These are phyloP conservation scores for Tethea ocularis DNA, from an alignment of 2,888 invertebrate species.

Conservation along the genomic window DNA sequence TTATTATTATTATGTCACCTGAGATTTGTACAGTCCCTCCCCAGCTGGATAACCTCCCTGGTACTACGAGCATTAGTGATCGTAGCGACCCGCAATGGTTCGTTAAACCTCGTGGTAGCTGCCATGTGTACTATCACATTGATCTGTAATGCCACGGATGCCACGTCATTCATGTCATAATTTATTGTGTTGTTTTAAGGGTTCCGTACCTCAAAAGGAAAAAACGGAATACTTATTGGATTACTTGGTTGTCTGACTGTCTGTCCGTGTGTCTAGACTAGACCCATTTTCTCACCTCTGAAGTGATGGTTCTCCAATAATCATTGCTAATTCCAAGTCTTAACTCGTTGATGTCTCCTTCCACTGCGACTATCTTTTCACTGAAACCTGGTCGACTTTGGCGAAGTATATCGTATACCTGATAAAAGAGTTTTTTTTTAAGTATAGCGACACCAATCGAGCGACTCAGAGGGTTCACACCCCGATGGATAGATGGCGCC, in stretches of 20 bases:
- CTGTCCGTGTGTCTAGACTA: no score
- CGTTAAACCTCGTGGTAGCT: conserved; percentile 30
- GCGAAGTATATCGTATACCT: conserved; percentile 40
- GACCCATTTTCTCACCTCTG: conserved; percentile 28
- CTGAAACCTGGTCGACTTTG: conserved; percentile 37
- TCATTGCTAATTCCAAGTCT: conserved; percentile 38
- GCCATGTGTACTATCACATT: conserved; percentile 30
- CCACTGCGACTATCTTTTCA: conserved; percentile 33
- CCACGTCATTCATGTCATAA: not conserved
- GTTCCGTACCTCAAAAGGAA: no score
- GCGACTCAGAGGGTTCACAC: no score
- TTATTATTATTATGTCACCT: no score
- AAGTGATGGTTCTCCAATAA: conserved; percentile 31
- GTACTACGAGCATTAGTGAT: conserved; percentile 94
- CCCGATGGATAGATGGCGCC: no score
- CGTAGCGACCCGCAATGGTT: conserved; percentile 83
- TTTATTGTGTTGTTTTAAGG: no score
- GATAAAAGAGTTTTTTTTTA: no score
- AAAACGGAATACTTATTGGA: no score
- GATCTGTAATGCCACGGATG: conserved; percentile 14
- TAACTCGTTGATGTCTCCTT: conserved; percentile 41
- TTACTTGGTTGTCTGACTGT: no score
- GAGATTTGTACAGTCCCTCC: conserved; percentile 87
- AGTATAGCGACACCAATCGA: no score
- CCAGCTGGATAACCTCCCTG: conserved; percentile 90